Conservation (phyloP, 2,113 vertebrate genomes). For the Ailurus styani region DNA sequence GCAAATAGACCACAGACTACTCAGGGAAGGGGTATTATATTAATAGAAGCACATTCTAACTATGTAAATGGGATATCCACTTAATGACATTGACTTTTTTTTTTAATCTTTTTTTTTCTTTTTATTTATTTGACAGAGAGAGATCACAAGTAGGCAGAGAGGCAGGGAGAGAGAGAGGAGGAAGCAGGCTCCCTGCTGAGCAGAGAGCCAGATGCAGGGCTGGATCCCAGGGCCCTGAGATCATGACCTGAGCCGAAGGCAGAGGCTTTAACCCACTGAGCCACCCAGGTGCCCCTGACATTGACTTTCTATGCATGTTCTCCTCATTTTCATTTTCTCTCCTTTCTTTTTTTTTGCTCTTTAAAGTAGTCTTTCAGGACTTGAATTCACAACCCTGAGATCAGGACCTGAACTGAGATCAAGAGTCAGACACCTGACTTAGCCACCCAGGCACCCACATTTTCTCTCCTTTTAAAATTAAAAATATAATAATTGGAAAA, state of each 20-base stretch:
- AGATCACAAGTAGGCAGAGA: no score
- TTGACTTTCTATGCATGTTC: not conserved
- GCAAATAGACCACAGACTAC: not conserved
- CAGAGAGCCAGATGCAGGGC: no score
- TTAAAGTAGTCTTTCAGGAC: not conserved
- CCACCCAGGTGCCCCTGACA: no score
- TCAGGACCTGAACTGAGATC: not conserved
- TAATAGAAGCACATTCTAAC: not conserved
- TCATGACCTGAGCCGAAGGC: no score
- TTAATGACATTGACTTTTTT: not conserved
- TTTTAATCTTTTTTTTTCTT: no score
- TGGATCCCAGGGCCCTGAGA: no score
- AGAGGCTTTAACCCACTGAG: no score
- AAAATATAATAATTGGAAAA: not conserved
- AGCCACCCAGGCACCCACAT: not conserved
- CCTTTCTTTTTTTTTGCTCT: not conserved
- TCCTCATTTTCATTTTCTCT: not conserved
- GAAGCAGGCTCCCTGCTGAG: no score
- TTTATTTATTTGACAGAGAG: no score
- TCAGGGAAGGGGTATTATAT: not conserved
- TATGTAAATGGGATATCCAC: not conserved
- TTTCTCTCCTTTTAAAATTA: not conserved
- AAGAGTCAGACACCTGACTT: not conserved
- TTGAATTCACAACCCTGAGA: not conserved
- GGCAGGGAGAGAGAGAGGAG: no score